Base-by-base conservation (phyloP, 2,888 invertebrate genomes). In the Vesta saturnalis region DNA sequence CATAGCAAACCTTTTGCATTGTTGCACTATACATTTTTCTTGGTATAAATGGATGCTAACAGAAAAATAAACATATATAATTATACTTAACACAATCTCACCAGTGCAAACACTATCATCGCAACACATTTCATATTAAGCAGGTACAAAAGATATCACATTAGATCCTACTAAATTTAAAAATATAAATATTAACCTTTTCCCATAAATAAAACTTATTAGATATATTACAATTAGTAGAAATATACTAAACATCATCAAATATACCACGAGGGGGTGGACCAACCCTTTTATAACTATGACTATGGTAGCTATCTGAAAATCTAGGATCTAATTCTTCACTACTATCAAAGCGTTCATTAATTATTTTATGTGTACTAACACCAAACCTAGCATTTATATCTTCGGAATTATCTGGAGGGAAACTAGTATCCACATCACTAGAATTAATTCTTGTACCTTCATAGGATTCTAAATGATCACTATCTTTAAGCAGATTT, bases 241-340 rank as follows among this genome's bases (percentile, higher is more conserved):
- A 3, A n/a, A 10, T 39, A 39, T 14, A 58, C 52, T 87, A 94
- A 68, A 95, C 93, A 82, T 95, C 94, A 80, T 95, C 94, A 75
- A 95, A 95, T 67, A 95, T 87, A 8, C 93, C 93, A 73, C 91
- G 86, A 0, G 93, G 94, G 0, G 93, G 92, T 69, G 89, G 88
- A 0, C 90, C 91, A 76, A 90, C 87, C 72, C 89, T 87, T 19
- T 66, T 78, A 73, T 79, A 79, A 72, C 77, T 77, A 12, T 80
- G 80, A 67, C 82, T 83, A 54, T 84, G 82, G 74, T 85, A 85
- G 60, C 82, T 77, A 69, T 81, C 83, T 14, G 82, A 71, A 72
- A 83, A 84, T 58, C 81, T 81, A 5, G 80, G 77, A 35, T 81
- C 81, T 47, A 81, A 76, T 57, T 84, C 84, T 46, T 80, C 80